A percentile compares a stretch with the other conserved stretches of the same genome.
phyloP scores from a whole-genome alignment of 2,888 invertebrate genomes.

The Oligia strigilis region DNA sequence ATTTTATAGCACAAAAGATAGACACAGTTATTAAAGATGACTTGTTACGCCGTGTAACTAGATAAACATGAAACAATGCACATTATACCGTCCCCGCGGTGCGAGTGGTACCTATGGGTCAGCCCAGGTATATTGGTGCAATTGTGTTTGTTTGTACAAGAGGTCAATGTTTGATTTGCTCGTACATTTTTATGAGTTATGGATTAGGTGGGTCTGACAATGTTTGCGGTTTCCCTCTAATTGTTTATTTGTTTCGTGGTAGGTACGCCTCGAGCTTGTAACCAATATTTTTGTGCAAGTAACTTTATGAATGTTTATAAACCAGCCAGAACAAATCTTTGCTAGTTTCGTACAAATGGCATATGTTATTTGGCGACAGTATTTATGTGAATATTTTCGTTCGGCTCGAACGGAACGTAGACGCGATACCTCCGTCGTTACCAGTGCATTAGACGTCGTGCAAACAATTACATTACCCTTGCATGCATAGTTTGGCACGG shows the following conservation, averaged over 20 bases:
- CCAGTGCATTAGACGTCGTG: conserved; percentile 79
- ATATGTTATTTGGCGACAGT: conserved; percentile 54
- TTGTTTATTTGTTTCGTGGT: conserved; percentile 73
- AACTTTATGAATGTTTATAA: neutral
- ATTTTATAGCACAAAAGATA: conserved; percentile 54
- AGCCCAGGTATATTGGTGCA: conserved; percentile 52
- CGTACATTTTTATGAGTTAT: conserved; percentile 89
- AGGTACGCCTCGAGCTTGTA: conserved; percentile 7
- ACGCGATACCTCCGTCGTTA: conserved; percentile 77
- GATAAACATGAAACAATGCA: conserved; percentile 17
- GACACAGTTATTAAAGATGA: conserved; percentile 56
- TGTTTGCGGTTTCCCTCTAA: conserved; percentile 81
- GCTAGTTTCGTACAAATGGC: conserved; percentile 26
- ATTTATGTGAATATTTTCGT: conserved; percentile 66
- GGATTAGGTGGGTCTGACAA: conserved; percentile 82
- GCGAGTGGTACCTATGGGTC: conserved; percentile 1
- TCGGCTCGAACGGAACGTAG: conserved; percentile 63
- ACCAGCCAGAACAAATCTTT: neutral
- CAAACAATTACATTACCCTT: conserved; percentile 84
- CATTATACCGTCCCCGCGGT: conserved; percentile 9
- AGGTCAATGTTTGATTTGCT: conserved; percentile 81
- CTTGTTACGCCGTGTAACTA: conserved; percentile 27
- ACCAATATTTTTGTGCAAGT: neutral
- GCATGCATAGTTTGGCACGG: conserved; percentile 85
- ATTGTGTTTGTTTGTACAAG: conserved; percentile 76